phyloP scores from a whole-genome alignment of 2,113 vertebrate species.

The Eolophus roseicapilla region DNA sequence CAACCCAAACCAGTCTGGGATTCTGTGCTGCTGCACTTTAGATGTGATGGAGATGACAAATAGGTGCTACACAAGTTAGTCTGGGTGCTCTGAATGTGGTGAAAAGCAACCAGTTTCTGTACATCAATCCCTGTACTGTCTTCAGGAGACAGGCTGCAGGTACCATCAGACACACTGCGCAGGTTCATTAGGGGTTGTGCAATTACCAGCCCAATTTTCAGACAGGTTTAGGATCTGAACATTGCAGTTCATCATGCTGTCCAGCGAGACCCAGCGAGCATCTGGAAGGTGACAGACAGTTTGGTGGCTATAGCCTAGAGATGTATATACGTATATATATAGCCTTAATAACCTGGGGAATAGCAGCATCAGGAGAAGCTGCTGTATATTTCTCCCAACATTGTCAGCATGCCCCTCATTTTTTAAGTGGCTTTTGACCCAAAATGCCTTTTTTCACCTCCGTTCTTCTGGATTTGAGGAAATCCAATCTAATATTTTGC shows the following conservation, averaged over 20 bases:
- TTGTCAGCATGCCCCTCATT: rapidly evolving
- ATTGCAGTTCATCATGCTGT: background rate
- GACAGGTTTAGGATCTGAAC: background rate
- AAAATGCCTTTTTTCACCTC: background rate
- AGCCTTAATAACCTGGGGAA: background rate
- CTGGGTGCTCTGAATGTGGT: rapidly evolving
- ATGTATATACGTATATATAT: background rate
- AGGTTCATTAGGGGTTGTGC: background rate
- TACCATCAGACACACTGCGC: background rate
- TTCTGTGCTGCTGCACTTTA: rapidly evolving
- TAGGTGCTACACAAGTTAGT: rapidly evolving
- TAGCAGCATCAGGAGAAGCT: background rate
- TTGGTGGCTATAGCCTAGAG: background rate
- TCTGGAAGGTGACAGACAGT: background rate
- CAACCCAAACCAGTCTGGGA: background rate
- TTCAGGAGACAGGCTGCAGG: background rate
- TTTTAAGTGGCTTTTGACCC: background rate
- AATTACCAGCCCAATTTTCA: background rate
- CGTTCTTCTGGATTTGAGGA: background rate
- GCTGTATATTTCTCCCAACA: background rate
- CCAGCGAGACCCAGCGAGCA: background rate
- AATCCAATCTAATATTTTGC: background rate
- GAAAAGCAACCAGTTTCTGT: background rate
- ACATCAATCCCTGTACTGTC: background rate
- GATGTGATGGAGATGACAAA: background rate